phyloP scores from a whole-genome alignment of 2,113 vertebrate species.

The Tamias sibiricus region DNA sequence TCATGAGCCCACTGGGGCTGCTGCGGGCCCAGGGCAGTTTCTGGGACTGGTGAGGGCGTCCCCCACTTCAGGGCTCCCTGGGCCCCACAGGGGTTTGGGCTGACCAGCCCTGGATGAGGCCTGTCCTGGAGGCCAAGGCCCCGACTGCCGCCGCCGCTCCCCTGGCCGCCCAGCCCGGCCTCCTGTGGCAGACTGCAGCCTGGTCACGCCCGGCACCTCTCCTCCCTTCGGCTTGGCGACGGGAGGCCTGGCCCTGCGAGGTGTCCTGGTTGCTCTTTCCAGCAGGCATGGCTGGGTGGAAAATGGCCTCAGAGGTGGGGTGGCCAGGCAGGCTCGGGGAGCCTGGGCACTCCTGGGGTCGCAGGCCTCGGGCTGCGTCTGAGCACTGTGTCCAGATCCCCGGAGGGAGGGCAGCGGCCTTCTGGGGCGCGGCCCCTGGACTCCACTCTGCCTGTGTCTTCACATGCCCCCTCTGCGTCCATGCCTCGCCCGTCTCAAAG shows the following conservation, averaged over 20 bases:
- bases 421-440: no score
- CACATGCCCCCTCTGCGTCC: no score
- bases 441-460: no score
- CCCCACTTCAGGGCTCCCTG: not conserved
- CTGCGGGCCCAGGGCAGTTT: not conserved
- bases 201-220: not conserved
- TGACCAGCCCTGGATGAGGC: no score
- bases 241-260: not conserved
- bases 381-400: not conserved
- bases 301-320: conserved; percentile 73
- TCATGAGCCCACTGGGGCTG: not conserved
- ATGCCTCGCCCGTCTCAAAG: no score
- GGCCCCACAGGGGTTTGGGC: accelerated
- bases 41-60: not conserved
- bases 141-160: not conserved
- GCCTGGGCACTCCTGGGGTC: not conserved
- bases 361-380: not conserved
- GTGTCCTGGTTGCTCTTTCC: conserved; percentile 49
- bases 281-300: conserved; percentile 26
- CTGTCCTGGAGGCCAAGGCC: not conserved
- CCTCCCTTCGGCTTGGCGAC: conserved; percentile 60
- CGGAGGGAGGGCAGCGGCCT: not conserved
- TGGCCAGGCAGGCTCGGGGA: not conserved
- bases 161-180: not conserved
- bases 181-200: conserved; percentile 53